Evolutionary conservation across 1,140 invertebrate genomes (phyloP).

Genomic region (Melipona quadrifasciata): DNA sequence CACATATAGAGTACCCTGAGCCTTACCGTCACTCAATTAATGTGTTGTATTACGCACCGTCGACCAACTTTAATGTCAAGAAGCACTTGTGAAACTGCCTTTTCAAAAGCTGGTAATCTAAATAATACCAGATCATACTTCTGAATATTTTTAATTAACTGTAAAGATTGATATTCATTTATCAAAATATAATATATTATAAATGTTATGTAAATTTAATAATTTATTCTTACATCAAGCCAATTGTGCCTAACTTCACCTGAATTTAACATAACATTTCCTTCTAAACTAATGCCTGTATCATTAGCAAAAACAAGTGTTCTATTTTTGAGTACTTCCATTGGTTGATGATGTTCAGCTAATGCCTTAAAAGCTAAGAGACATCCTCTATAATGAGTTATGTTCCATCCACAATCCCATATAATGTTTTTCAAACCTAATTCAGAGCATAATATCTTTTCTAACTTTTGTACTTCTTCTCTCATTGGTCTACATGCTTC

Average conservation of each 20-base stretch:
- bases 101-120: conserved; percentile 91
- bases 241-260: conserved; percentile 95
- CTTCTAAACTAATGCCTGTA: conserved; percentile 93
- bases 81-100: conserved; percentile 90
- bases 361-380: conserved; percentile 89
- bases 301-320: conserved; percentile 92
- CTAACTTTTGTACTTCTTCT: conserved; percentile 86
- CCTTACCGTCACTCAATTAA: conserved; percentile 77
- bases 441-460: conserved; percentile 81
- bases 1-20: conserved; percentile 81
- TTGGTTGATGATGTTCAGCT: conserved; percentile 86
- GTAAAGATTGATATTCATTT: conserved; percentile 69
- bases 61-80: conserved; percentile 91
- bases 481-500: conserved; percentile 84
- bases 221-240: conserved; percentile 87
- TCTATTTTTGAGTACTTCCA: conserved; percentile 86
- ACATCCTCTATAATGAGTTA: conserved; percentile 92
- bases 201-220: conserved; percentile 26
- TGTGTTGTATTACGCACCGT: conserved; percentile 83
- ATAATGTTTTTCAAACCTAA: conserved; percentile 84
- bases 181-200: conserved; percentile 21
- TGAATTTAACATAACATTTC: conserved; percentile 93
- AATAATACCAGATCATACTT: conserved; percentile 88
- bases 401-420: conserved; percentile 94
- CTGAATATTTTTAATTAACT: conserved; percentile 91